phyloP scores from a whole-genome alignment of 2,113 vertebrate genomes.

The Reinhardtius hippoglossoides region DNA sequence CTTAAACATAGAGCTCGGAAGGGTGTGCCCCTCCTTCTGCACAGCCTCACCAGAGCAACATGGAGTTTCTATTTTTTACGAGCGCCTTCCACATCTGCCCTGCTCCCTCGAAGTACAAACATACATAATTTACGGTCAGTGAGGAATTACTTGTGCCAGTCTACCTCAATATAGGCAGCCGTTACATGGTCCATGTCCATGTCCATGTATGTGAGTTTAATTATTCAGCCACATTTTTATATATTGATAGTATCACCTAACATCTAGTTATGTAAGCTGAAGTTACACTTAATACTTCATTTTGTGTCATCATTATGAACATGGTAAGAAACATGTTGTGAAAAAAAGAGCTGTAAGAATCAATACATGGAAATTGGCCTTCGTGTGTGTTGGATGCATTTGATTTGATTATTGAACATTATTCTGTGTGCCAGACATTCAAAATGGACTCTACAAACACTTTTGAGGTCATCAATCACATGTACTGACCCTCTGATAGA shows the following conservation, averaged over 20 bases:
- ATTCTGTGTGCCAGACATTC: too few species aligned
- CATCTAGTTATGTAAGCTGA: slow-evolving; percentile 6
- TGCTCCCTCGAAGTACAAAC: slow-evolving; percentile 58
- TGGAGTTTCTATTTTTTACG: slow-evolving; percentile 63
- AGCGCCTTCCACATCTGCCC: slow-evolving; percentile 55
- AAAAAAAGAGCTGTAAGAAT: background rate
- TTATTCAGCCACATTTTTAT: background rate
- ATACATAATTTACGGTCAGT: slow-evolving; percentile 62
- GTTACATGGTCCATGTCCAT: slow-evolving; percentile 19
- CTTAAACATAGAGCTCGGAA: slow-evolving; percentile 44
- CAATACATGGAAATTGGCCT: background rate
- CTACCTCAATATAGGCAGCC: slow-evolving; percentile 48
- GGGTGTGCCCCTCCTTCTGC: slow-evolving; percentile 54
- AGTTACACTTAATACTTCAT: background rate
- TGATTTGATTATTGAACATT: too few species aligned
- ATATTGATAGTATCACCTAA: background rate
- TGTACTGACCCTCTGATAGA: too few species aligned
- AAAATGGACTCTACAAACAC: too few species aligned
- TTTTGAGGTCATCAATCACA: too few species aligned
- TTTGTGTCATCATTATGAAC: background rate
- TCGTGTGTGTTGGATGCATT: too few species aligned
- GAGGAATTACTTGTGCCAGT: slow-evolving; percentile 35
- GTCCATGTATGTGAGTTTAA: background rate
- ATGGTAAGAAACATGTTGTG: background rate
- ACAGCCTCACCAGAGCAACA: slow-evolving; percentile 38